These are phyloP conservation scores for Aselliscus stoliczkanus DNA, from an alignment of 2,797 vertebrate genomes.

Conservation along the genomic window DNA sequence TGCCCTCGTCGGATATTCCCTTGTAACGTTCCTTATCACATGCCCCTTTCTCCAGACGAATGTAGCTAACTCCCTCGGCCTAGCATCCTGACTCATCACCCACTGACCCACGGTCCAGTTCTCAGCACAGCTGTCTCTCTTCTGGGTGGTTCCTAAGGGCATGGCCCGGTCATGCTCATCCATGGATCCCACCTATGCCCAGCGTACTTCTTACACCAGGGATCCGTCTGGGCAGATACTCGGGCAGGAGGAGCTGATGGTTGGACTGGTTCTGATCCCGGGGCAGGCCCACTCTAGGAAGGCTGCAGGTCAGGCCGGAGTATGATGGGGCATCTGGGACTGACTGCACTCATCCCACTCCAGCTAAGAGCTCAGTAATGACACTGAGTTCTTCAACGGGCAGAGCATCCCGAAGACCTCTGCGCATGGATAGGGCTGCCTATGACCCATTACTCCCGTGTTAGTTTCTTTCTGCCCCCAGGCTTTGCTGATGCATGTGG, in stretches of 20 bases:
- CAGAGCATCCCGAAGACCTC: neutral
- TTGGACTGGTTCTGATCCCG: neutral
- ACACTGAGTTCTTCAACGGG: neutral
- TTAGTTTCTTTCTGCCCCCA: neutral
- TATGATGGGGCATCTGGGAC: neutral
- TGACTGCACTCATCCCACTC: neutral
- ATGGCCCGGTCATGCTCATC: accelerated
- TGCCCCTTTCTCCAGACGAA: neutral
- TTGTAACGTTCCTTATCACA: neutral
- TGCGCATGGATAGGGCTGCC: constrained; percentile 32
- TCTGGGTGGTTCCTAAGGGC: neutral
- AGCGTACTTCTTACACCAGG: neutral
- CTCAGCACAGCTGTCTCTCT: neutral
- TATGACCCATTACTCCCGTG: constrained; percentile 19
- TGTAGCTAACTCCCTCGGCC: neutral
- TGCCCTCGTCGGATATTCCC: neutral
- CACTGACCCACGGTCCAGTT: neutral
- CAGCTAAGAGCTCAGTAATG: neutral
- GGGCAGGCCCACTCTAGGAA: neutral
- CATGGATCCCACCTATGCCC: neutral
- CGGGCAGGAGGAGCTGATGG: neutral
- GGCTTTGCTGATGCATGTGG: constrained; percentile 12
- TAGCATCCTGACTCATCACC: neutral
- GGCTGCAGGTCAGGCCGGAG: neutral
- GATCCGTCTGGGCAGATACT: neutral